Base-by-base conservation (phyloP, 1,140 invertebrate species). In the Zaprionus ghesquierei region DNA sequence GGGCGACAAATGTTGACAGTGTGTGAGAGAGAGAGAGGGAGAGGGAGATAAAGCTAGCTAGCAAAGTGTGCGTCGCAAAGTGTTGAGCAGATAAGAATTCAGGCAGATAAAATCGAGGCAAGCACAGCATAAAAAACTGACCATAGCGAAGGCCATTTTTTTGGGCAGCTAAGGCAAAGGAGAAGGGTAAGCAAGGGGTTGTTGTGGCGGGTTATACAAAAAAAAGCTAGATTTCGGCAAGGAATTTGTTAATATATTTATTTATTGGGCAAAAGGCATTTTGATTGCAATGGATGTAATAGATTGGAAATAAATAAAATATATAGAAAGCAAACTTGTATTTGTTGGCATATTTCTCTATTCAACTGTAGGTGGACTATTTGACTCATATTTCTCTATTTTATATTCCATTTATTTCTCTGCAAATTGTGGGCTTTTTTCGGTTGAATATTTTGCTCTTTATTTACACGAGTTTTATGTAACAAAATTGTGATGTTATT, bases 1-100 rank as follows among this genome's bases (percentile, higher is more conserved):
- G 20, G 41, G 15, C 41, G 9, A 41, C 35, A 41, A 41, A 41
- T 41, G n/a, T 41, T n/a, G 33, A 35, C 33, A 35, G 33, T 2
- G 33, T 2, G 33, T 4, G 0, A 3, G 2, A 6, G 35, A 15
- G 8, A 22, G 41, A 1, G 18, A 12, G 15, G 20, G 35, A 41
- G 18, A 2, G 41, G 59, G 69, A 77, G 62, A 55, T 44, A 56
- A 61, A 62, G 29, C n/a, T 0, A 41, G n/a, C n/a, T 15, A 41
- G 35, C 35, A 13, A 3, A 33, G 4, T 33, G 12, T 41, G 35
- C 5, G 3, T 10, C 4, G 35, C 5, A 15, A 41, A 41, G 35
- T 41, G 35, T 41, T 41, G 35, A 41, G 35, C 35, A 41, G 35
- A 41, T 41, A 41, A 41, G n/a, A 41, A 41, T 41, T n/a, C n/a